phyloP scores from a whole-genome alignment of 35 echinoderm and acorn worm species.

The Diadema setosum region DNA sequence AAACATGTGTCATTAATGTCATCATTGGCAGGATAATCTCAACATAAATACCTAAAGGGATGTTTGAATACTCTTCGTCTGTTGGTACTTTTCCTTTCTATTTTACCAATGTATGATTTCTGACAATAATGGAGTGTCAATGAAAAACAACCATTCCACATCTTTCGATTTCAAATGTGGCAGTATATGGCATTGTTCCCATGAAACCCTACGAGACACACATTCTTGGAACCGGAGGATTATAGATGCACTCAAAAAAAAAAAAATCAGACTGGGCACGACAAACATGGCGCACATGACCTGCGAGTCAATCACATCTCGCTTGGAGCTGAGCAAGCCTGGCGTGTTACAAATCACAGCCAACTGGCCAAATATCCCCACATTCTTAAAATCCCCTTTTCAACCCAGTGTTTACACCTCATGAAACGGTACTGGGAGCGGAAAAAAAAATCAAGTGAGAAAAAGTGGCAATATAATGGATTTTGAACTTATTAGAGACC shows the following conservation, averaged over 20 bases:
- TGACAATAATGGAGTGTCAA: too few species aligned
- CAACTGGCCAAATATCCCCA: neutral
- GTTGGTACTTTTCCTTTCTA: too few species aligned
- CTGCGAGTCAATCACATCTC: neutral
- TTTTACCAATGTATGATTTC: too few species aligned
- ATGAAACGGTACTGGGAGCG: neutral
- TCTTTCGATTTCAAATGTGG: neutral
- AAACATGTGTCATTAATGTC: too few species aligned
- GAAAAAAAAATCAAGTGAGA: conserved; percentile 1
- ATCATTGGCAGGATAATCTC: too few species aligned
- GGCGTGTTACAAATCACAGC: conserved; percentile 21
- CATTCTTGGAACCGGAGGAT: neutral
- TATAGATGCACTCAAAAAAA: neutral
- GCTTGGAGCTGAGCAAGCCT: neutral
- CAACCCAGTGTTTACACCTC: neutral
- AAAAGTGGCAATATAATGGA: too few species aligned
- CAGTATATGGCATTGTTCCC: neutral
- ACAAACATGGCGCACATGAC: neutral
- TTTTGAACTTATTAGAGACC: conserved; percentile 10
- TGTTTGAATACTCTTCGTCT: too few species aligned
- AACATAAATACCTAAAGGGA: too few species aligned
- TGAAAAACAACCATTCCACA: neutral
- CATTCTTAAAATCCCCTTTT: neutral
- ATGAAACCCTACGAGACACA: neutral
- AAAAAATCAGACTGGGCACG: neutral